Percentiles rank a stretch among this genome's conserved stretches.
Evolutionary conservation across 2,888 invertebrate species (phyloP).

Genomic region (Patella pellucida): DNA sequence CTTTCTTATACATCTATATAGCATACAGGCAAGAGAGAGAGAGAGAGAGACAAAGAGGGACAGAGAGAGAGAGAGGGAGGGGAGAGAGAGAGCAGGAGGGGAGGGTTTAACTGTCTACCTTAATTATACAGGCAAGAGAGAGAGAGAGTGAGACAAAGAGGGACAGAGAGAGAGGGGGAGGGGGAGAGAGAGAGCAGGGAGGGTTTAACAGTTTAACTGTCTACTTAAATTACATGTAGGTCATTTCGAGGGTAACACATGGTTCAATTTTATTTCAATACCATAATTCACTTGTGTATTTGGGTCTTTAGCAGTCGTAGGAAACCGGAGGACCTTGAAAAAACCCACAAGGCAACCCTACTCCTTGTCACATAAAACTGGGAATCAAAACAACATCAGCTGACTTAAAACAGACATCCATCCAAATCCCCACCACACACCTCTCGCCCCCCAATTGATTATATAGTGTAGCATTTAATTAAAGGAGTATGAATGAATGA

Average conservation of each 20-base stretch:
- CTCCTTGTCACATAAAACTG: too few relatives aligned
- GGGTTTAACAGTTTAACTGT: too few relatives aligned
- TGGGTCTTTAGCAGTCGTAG: neutral
- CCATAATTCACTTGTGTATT: neutral
- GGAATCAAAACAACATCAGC: too few relatives aligned
- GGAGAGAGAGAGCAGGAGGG: conserved; percentile 3
- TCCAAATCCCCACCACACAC: too few relatives aligned
- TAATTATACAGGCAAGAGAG: neutral
- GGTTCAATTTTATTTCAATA: neutral
- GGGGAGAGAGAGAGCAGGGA: conserved; percentile 6
- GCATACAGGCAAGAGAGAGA: neutral
- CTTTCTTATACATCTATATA: neutral
- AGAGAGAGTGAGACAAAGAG: conserved; percentile 11
- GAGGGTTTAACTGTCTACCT: too few relatives aligned
- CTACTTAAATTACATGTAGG: too few relatives aligned
- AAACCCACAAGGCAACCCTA: neutral
- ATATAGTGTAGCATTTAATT: too few relatives aligned
- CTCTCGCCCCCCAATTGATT: too few relatives aligned
- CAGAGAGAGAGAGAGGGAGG: conserved; percentile 13
- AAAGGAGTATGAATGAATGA: too few relatives aligned
- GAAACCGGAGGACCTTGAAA: neutral
- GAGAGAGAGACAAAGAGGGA: conserved; percentile 15
- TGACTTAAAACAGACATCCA: too few relatives aligned
- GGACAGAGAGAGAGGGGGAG: conserved; percentile 11
- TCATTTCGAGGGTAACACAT: neutral